Evolutionary conservation across 2,113 vertebrate genomes (phyloP).

Genomic region (Litocranius walleri): DNA sequence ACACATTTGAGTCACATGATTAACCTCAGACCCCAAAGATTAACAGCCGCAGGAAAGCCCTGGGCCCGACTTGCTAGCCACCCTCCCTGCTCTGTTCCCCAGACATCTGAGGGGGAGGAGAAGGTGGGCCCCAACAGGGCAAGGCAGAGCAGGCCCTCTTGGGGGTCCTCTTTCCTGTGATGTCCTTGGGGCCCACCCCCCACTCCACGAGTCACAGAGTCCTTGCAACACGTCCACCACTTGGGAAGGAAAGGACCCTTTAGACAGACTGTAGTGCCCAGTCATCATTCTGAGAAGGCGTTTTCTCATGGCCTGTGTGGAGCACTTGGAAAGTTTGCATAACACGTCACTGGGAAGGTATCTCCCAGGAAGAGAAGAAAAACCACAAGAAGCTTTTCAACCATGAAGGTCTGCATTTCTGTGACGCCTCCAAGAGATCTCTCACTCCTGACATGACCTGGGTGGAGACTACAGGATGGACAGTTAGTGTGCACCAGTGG

Average conservation of each 20-base stretch:
- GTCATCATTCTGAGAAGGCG: no score
- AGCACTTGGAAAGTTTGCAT: background rate
- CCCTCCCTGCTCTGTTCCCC: background rate
- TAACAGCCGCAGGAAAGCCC: background rate
- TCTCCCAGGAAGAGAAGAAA: background rate
- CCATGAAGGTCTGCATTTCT: rapidly evolving
- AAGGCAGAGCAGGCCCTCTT: background rate
- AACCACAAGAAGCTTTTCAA: background rate
- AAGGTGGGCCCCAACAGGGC: background rate
- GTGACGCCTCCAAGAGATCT: background rate
- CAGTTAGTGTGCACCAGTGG: rapidly evolving
- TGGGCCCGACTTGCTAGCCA: background rate
- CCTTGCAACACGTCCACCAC: rapidly evolving
- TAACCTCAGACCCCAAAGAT: background rate
- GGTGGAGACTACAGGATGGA: rapidly evolving
- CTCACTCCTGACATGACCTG: rapidly evolving
- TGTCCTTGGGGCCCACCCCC: background rate
- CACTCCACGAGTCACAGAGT: background rate
- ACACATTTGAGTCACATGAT: background rate
- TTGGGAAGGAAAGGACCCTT: background rate
- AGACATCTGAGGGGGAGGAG: background rate
- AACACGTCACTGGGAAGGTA: background rate
- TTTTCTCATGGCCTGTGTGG: background rate
- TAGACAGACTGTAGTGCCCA: background rate
- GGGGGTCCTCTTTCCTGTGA: background rate